Conservation (phyloP, 1,140 invertebrate genomes). For the Eumeta japonica region DNA sequence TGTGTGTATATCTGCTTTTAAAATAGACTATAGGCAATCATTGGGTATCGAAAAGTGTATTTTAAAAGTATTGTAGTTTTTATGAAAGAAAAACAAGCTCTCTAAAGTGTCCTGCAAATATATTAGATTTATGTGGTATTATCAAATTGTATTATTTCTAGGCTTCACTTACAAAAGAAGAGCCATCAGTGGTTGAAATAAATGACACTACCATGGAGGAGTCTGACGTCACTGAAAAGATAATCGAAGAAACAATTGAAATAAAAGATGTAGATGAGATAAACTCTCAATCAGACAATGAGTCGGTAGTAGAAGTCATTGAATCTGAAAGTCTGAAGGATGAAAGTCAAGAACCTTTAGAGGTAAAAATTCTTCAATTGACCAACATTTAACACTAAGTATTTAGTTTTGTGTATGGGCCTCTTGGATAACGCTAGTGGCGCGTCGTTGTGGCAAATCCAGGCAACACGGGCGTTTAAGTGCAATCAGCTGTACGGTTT, state of each 20-base stretch:
- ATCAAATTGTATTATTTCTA: too few species aligned
- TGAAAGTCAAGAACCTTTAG: too few species aligned
- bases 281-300: slow-evolving; percentile 56
- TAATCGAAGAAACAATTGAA: slow-evolving; percentile 37
- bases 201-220: slow-evolving; percentile 24
- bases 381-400: background rate
- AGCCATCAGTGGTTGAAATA: slow-evolving; percentile 28
- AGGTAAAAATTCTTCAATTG: slow-evolving; percentile 25
- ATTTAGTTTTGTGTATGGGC: background rate
- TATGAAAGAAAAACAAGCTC: too few species aligned
- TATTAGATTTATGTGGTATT: background rate
- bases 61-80: too few species aligned
- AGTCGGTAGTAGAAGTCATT: slow-evolving; percentile 57
- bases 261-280: slow-evolving; percentile 54
- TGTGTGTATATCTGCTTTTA: too few species aligned
- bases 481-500: too few species aligned
- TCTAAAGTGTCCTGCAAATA: background rate
- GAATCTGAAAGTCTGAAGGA: slow-evolving; percentile 20
- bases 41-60: too few species aligned
- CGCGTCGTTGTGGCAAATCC: too few species aligned
- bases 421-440: too few species aligned
- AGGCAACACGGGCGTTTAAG: too few species aligned
- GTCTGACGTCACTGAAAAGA: slow-evolving; percentile 22
- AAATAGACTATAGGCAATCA: too few species aligned
- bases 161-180: slow-evolving; percentile 43